A percentile compares a stretch with the other conserved stretches of the same genome.
Conservation (phyloP, 2,888 invertebrate genomes). For the Piscicola geometra region DNA sequence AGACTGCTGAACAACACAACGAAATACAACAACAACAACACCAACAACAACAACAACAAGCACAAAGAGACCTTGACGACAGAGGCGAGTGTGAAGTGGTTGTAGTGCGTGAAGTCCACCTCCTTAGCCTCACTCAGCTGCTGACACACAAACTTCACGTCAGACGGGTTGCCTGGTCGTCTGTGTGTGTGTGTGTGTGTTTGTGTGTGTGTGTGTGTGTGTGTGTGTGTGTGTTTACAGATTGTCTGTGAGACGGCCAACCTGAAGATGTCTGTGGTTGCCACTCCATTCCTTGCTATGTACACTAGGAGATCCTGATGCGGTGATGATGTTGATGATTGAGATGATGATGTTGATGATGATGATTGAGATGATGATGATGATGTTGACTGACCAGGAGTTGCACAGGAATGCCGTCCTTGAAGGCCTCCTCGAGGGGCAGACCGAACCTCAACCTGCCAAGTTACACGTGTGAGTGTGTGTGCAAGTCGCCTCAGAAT, state of each 20-base stretch:
- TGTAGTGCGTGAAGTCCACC: conserved; percentile 53
- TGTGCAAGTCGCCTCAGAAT: too few species aligned
- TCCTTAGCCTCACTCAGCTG: conserved; percentile 53
- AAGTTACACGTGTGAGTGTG: too few species aligned
- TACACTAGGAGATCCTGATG: conserved; percentile 53
- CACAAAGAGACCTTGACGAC: conserved; percentile 69
- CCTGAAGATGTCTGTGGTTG: conserved; percentile 52
- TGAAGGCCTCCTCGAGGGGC: conserved; percentile 84
- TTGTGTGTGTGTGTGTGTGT: too few species aligned
- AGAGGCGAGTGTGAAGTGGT: conserved; percentile 89
- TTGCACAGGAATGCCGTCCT: conserved; percentile 79
- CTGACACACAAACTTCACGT: conserved; percentile 52
- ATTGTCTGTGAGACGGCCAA: too few species aligned
- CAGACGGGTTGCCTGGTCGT: conserved; percentile 53
- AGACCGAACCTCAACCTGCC: conserved; percentile 85
- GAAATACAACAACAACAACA: not conserved
- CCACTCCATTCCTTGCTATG: conserved; percentile 55
- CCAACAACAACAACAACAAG: not conserved
- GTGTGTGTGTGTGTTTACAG: too few species aligned
- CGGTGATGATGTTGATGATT: conserved; percentile 1
- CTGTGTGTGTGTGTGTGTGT: too few species aligned
- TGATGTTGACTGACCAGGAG: conserved; percentile 36
- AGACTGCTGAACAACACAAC: too few species aligned
- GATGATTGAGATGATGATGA: too few species aligned
- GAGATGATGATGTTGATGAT: too few species aligned